Evolutionary conservation across 2,797 vertebrate genomes (phyloP).

Genomic region (Remorina albescens): DNA sequence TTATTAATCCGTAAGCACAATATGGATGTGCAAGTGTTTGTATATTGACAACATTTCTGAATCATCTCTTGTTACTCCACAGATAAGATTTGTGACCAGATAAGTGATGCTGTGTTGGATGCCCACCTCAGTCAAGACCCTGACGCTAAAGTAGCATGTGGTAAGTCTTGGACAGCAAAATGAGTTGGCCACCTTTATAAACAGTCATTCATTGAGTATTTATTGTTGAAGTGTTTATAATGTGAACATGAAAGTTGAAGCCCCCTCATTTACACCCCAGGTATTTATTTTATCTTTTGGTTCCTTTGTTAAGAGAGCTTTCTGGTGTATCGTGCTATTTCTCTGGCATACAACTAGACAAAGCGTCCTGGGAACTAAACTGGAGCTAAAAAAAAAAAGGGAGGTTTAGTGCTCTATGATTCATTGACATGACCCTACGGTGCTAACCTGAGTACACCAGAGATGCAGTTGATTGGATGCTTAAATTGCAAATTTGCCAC

Average conservation of each 20-base stretch:
- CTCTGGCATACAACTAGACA: neutral
- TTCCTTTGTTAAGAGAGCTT: neutral
- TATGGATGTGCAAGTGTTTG: neutral
- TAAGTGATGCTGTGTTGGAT: conserved; percentile 95
- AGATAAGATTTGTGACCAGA: conserved; percentile 98
- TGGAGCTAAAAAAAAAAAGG: no score
- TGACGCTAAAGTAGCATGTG: conserved; percentile 96
- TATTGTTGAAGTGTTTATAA: neutral
- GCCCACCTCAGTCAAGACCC: conserved; percentile 95
- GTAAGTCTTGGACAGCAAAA: conserved; percentile 80
- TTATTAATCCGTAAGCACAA: neutral
- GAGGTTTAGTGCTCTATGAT: no score
- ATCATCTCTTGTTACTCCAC: conserved; percentile 28
- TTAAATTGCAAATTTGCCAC: neutral
- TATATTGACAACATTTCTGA: neutral
- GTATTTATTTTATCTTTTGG: neutral
- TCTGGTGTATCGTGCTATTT: neutral
- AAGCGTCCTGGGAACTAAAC: neutral
- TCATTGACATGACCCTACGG: neutral
- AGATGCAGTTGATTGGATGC: neutral
- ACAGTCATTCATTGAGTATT: no score
- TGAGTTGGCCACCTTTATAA: fast-evolving
- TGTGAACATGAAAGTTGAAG: no score
- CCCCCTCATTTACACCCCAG: no score
- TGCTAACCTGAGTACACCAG: neutral